phyloP scores from a whole-genome alignment of 2,113 vertebrate species.

The Eptesicus fuscus region DNA sequence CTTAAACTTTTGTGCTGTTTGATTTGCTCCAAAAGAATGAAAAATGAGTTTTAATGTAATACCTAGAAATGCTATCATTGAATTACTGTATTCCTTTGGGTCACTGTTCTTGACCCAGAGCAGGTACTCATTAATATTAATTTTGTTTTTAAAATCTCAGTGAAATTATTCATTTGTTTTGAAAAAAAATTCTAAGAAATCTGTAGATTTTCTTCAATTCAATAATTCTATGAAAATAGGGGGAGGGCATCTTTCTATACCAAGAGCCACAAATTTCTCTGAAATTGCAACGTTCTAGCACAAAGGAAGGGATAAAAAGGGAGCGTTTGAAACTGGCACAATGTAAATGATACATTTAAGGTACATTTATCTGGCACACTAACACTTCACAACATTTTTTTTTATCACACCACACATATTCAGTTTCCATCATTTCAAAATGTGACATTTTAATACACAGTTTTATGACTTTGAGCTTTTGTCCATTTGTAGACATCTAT shows the following conservation, averaged over 20 bases:
- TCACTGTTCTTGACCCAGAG: constrained; percentile 7
- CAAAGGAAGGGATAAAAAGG: constrained; percentile 36
- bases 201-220: neutral
- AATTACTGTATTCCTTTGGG: neutral
- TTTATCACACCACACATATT: constrained; percentile 15
- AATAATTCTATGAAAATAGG: constrained; percentile 1
- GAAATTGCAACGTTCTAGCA: constrained; percentile 24
- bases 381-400: constrained; percentile 37
- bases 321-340: constrained; percentile 54
- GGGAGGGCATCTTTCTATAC: neutral
- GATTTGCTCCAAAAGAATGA: constrained; percentile 16
- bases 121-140: neutral
- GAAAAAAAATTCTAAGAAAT: neutral
- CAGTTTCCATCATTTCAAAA: constrained; percentile 50
- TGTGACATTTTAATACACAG: constrained; percentile 56
- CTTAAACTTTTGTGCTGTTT: constrained; percentile 26
- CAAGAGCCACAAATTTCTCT: neutral
- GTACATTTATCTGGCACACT: constrained; percentile 36
- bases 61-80: neutral
- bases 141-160: neutral
- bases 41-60: neutral
- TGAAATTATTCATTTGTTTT: neutral
- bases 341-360: constrained; percentile 61
- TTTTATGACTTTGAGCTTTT: constrained; percentile 57
- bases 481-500: constrained; percentile 50